Base-by-base conservation (phyloP, 2,888 invertebrate genomes). In the Leistus spinibarbis region DNA sequence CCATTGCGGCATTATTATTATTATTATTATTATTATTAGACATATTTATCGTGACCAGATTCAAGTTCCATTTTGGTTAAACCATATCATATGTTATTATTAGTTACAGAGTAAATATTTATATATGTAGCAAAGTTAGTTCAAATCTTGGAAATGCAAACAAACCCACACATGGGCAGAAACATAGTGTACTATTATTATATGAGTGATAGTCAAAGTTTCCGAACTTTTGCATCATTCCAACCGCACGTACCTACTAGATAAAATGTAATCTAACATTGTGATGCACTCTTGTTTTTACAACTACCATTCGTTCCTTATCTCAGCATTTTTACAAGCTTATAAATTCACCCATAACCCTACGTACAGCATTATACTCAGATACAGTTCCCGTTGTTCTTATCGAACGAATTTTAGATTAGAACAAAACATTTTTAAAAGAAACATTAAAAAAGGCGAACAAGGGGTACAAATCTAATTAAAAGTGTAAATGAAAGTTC, bases 401-500 rank as follows among this genome's bases (percentile, higher is more conserved):
- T 40, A 40, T 40, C 40, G 9, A 54, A 64, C 64, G 63, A 71
- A 63, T 54, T 54, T 57, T n/a, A 54, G 54, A 64, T 63, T 63
- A 54, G 24, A 63, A 54, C 70, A 64, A 23, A 64, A 63, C 40
- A 64, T 71, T 71, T 70, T 71, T 22, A 63, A 64, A 69, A 62
- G 54, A 71, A 71, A 64, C 69, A 40, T 40, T 69, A 23, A 54
- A 57, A 57, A 68, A 20, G 67, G n/a, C n/a, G n/a, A 22, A 57
- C 22, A n/a, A 22, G 60, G 17, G 60, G 62, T 63, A 71, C 63
- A 71, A 64, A 63, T 71, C 71, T 71, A 71, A 71, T 71, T 71
- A 71, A 71, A 71, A 71, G 63, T 71, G 71, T 64, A 64, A 71
- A 71, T 71, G 71, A 71, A 71, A 71, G 53, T 71, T 53, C 71